Conservation (phyloP, 1,140 invertebrate genomes). For the Euschistus heros region DNA sequence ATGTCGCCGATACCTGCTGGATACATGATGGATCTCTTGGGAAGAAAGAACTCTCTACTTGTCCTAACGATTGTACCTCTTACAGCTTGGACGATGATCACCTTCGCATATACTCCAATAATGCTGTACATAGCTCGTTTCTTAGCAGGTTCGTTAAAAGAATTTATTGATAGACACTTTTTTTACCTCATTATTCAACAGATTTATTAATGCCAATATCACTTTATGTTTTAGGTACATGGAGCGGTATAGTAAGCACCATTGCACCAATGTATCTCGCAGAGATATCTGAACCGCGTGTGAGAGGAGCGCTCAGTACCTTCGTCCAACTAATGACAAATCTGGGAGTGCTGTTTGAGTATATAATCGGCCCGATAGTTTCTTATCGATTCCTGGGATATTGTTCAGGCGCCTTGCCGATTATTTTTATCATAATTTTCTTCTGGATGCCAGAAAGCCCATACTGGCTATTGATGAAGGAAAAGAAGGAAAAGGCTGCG, state of each 20-base stretch:
- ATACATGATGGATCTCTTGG: conserved; percentile 57
- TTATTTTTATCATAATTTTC: conserved; percentile 54
- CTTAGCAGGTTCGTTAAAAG: conserved; percentile 23
- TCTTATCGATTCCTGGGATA: conserved; percentile 55
- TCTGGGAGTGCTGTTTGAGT: conserved; percentile 63
- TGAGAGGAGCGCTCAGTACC: conserved; percentile 50
- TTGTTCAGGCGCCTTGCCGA: conserved; percentile 46
- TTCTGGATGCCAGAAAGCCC: conserved; percentile 72
- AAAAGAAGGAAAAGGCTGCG: conserved; percentile 39
- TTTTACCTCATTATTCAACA: not conserved
- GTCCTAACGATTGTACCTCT: conserved; percentile 46
- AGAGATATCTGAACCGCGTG: conserved; percentile 51
- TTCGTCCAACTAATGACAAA: conserved; percentile 58
- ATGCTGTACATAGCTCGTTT: conserved; percentile 26
- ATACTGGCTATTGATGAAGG: conserved; percentile 50
- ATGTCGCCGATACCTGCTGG: conserved; percentile 31
- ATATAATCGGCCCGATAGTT: conserved; percentile 59
- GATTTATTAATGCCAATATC: not conserved
- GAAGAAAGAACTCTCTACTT: conserved; percentile 57
- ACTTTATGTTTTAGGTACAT: conserved; percentile 33
- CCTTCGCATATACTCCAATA: conserved; percentile 7
- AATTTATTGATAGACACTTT: not conserved
- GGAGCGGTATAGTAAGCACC: conserved; percentile 42
- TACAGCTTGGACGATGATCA: conserved; percentile 43
- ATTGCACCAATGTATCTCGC: conserved; percentile 45